These are phyloP conservation scores for Emys orbicularis DNA, from an alignment of 2,797 vertebrate genomes.

Conservation along the genomic window DNA sequence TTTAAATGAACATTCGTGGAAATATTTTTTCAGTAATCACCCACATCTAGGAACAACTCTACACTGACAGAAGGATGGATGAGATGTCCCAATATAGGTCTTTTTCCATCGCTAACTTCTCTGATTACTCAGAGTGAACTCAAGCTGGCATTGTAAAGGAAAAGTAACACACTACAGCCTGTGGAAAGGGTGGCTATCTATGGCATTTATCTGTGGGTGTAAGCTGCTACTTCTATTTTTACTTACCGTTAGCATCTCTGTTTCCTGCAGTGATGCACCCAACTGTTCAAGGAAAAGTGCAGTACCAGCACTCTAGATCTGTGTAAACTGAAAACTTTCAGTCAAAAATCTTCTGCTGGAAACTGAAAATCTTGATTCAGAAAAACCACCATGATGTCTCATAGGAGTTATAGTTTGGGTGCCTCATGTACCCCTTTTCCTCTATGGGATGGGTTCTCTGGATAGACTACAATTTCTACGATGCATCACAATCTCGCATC, in stretches of 20 bases:
- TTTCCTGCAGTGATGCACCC: not conserved
- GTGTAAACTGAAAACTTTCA: slow-evolving; percentile 45
- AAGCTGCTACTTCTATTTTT: not conserved
- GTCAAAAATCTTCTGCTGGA: slow-evolving; percentile 19
- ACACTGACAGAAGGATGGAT: not conserved
- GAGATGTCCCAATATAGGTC: not conserved
- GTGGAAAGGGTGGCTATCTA: not conserved
- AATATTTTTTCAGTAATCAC: not conserved
- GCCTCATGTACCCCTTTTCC: not conserved
- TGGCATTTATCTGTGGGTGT: not conserved
- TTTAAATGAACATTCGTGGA: not conserved
- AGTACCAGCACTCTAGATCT: slow-evolving; percentile 31
- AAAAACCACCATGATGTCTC: not conserved
- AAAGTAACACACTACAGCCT: not conserved
- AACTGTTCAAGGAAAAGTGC: slow-evolving; percentile 23
- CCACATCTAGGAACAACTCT: not conserved
- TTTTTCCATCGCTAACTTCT: not conserved
- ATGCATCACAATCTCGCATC: not conserved
- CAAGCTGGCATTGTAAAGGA: not conserved
- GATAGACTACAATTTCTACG: not conserved
- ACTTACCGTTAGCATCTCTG: not conserved
- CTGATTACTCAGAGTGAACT: not conserved
- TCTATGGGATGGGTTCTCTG: not conserved
- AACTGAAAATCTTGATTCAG: not conserved
- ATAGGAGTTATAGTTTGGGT: not conserved